Evolutionary conservation across 2,888 invertebrate species (phyloP), one percentile per base, ranked within the genome.

Genomic region (Ariolimax columbianus): DNA sequence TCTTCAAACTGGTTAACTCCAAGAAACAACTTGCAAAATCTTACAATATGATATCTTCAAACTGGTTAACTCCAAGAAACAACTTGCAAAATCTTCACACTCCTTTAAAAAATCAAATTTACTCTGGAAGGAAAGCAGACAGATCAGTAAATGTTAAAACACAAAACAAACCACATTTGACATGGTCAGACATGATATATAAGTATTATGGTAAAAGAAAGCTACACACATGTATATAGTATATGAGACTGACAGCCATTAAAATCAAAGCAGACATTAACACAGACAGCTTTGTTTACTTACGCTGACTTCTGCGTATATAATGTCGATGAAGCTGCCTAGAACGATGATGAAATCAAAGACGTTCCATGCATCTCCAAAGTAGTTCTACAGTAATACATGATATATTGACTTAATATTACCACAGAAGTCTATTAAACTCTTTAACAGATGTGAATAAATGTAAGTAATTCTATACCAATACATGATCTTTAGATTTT

Each of bases 301-400:
- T 95, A 98, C 98, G 95, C 97, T 97, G 91, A 99, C 97, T 96
- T 98, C 98, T 78, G 98, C 97, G 94, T 97, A 98, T 66, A 99
- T 98, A 84, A 94, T 94, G 88, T 94, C 94, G 84, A 94, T 94
- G 89, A 93, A 94, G 89, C 94, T 94, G 85, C 94, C 94, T 77
- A 94, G 89, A 23, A 94, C 94, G 87, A 94, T 94, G 90, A 94
- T 92, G 91, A 94, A 94, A 90, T 94, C 94, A 91, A 94, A 94
- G 80, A 94, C 92, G 90, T 94, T 94, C 94, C 94, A 94, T 11
- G 94, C 91, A 75, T 75, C 75, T 51, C 75, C 75, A 75, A 75
- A 75, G 75, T 75, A 75, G 75, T 75, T 75, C 75, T 75, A 23
- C 0, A 51, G 36, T 40, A 51, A 51, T 47, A 75, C 9, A 72